These are phyloP conservation scores for Ptychoptera contaminata DNA, from an alignment of 2,888 invertebrate species.

Conservation along the genomic window DNA sequence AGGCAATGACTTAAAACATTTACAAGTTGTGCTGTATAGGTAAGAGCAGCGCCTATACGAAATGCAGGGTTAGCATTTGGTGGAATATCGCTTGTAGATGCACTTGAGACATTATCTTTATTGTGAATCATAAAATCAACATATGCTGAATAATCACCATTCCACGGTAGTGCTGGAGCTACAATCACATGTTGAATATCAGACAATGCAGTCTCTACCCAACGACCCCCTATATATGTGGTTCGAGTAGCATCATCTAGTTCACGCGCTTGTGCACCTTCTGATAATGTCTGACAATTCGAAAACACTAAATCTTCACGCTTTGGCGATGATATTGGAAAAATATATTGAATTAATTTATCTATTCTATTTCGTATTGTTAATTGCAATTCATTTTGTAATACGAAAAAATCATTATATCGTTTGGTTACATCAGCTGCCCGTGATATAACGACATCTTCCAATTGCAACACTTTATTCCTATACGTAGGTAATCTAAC, in stretches of 20 bases:
- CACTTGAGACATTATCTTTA: slow-evolving; percentile 26
- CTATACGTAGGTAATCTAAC: slow-evolving; percentile 43
- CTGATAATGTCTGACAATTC: slow-evolving; percentile 10
- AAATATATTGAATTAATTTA: slow-evolving; percentile 50
- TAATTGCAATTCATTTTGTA: slow-evolving; percentile 39
- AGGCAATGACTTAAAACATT: slow-evolving; percentile 69
- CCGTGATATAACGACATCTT: slow-evolving; percentile 37
- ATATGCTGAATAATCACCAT: slow-evolving; percentile 69
- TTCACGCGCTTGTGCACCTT: slow-evolving; percentile 26
- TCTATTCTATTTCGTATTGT: slow-evolving; percentile 39
- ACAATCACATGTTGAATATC: slow-evolving; percentile 62
- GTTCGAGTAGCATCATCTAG: slow-evolving; percentile 59
- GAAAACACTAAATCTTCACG: slow-evolving; percentile 3
- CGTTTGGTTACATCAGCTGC: slow-evolving; percentile 35
- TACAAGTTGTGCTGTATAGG: slow-evolving; percentile 72
- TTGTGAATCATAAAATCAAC: slow-evolving; percentile 53
- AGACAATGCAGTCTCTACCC: slow-evolving; percentile 50
- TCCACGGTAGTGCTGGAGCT: slow-evolving; percentile 67
- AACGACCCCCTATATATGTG: slow-evolving; percentile 61
- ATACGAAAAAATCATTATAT: slow-evolving; percentile 32
- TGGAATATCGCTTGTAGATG: slow-evolving; percentile 35
- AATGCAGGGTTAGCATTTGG: slow-evolving; percentile 51
- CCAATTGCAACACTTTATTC: slow-evolving; percentile 42
- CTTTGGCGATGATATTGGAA: slow-evolving; percentile 37
- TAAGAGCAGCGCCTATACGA: slow-evolving; percentile 64